These are phyloP conservation scores for Polyommatus iphigenia DNA, from an alignment of 2,888 invertebrate genomes.

Conservation along the genomic window DNA sequence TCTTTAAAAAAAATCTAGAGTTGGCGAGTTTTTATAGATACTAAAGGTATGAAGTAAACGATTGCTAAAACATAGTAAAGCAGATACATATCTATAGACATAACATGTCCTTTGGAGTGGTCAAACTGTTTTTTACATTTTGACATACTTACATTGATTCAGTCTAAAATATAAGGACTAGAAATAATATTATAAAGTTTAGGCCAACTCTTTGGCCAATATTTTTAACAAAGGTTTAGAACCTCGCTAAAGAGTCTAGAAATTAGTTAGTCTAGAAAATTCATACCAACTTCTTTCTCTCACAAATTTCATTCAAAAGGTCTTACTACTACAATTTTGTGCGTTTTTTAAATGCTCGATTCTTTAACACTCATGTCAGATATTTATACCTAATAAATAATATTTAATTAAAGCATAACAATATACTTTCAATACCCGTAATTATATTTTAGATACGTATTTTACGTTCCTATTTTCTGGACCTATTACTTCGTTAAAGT, in stretches of 20 bases:
- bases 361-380: background rate
- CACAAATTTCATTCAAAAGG: background rate
- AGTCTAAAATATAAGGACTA: background rate
- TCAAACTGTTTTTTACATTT: too few species aligned
- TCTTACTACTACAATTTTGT: background rate
- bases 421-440: background rate
- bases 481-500: background rate
- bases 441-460: slow-evolving; percentile 7
- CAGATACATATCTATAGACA: too few species aligned
- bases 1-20: too few species aligned
- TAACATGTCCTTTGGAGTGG: too few species aligned
- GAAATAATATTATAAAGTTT: background rate
- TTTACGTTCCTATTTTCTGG: background rate
- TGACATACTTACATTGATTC: background rate
- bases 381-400: background rate
- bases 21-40: too few species aligned
- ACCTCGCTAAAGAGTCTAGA: background rate
- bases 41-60: too few species aligned
- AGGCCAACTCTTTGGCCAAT: background rate
- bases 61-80: too few species aligned
- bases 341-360: background rate
- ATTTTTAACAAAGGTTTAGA: background rate
- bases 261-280: background rate
- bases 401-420: background rate
- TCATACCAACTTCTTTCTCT: background rate